phyloP scores from a whole-genome alignment of 2,797 vertebrate genomes.

The Ptychadena robeensis region DNA sequence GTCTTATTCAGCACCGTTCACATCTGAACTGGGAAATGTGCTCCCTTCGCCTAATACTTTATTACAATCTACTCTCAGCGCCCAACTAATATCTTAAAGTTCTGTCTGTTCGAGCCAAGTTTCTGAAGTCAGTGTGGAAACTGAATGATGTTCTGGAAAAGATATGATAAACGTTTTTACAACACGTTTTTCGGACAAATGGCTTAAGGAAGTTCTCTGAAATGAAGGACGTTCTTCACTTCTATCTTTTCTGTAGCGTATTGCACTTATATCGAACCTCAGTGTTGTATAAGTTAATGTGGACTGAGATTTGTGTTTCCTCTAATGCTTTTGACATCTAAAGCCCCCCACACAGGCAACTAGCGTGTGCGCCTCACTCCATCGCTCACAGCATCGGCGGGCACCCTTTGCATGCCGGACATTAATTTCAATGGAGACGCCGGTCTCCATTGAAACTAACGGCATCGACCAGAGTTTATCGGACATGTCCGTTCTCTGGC shows the following conservation, averaged over 20 bases:
- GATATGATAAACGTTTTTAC: background rate
- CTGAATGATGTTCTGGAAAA: background rate
- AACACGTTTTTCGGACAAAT: background rate
- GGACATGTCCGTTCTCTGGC: too few relatives aligned
- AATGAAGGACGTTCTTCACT: background rate
- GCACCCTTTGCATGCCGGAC: too few relatives aligned
- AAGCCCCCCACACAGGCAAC: too few relatives aligned
- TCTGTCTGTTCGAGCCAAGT: background rate
- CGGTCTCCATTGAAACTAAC: too few relatives aligned
- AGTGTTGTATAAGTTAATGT: too few relatives aligned
- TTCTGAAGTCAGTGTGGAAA: background rate
- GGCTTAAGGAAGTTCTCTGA: background rate
- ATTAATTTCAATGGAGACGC: too few relatives aligned
- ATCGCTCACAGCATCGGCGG: too few relatives aligned
- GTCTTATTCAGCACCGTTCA: background rate
- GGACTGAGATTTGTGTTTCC: too few relatives aligned
- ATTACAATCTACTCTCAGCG: background rate
- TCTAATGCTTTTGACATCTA: too few relatives aligned
- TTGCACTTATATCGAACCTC: too few relatives aligned
- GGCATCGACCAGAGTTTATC: too few relatives aligned
- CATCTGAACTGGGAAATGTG: background rate
- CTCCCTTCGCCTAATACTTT: constrained; percentile 12
- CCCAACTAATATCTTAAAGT: constrained; percentile 5
- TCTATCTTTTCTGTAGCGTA: background rate
- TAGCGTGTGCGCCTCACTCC: too few relatives aligned